Evolutionary conservation across 23 tunicate genomes (phyloP).

Genomic region (Clavelina lepadiformis): DNA sequence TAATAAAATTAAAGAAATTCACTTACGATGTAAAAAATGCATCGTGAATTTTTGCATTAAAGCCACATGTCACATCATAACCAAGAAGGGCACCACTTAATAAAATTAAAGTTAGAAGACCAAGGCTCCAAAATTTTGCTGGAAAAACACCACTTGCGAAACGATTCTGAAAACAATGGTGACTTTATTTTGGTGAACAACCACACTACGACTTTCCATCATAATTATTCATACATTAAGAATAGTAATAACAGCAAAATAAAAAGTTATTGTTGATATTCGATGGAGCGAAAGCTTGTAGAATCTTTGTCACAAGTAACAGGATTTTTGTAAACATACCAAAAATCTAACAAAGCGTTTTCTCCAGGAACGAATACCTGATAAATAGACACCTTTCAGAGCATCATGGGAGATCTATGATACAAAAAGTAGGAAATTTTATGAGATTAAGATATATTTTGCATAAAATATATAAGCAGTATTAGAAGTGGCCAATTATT

Average conservation of each 20-base stretch:
- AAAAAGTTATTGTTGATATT: too few species aligned
- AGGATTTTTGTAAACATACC: slow-evolving; percentile 50
- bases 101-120: slow-evolving; percentile 22
- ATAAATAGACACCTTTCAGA: slow-evolving; percentile 71
- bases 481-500: too few species aligned
- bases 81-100: slow-evolving; percentile 19
- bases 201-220: too few species aligned
- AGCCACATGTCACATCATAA: slow-evolving; percentile 67
- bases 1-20: too few species aligned
- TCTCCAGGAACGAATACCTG: slow-evolving; percentile 98
- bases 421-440: neutral
- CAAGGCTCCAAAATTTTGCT: slow-evolving; percentile 76
- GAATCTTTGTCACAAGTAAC: too few species aligned
- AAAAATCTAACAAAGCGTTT: slow-evolving; percentile 71
- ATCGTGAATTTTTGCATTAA: slow-evolving; percentile 15
- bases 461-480: too few species aligned
- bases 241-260: too few species aligned
- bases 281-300: too few species aligned
- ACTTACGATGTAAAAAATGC: neutral
- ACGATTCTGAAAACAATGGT: slow-evolving; percentile 65
- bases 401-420: slow-evolving; percentile 89
- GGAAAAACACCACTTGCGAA: slow-evolving; percentile 88
- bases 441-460: neutral
- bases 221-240: too few species aligned
- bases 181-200: neutral